Evolutionary conservation across 1,140 invertebrate genomes (phyloP).

Genomic region (Drosophila pandora): DNA sequence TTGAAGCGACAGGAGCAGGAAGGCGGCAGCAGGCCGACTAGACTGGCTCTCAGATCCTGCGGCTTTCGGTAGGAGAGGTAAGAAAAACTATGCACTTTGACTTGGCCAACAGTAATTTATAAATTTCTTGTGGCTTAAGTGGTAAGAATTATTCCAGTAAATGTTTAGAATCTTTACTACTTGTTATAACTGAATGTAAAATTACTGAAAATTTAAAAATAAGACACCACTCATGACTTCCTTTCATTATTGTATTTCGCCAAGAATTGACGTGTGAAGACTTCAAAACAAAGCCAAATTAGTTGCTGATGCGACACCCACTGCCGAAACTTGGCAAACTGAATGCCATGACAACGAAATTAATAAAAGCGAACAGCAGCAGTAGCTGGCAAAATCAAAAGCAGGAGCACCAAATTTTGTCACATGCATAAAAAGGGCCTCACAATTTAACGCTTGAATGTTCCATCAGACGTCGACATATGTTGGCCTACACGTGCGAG

Average conservation of each 20-base stretch:
- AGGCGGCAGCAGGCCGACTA: neutral
- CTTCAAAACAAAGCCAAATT: slow-evolving; percentile 53
- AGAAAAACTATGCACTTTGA: slow-evolving; percentile 15
- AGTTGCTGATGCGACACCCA: slow-evolving; percentile 47
- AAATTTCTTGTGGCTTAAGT: neutral
- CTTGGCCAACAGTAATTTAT: slow-evolving; percentile 11
- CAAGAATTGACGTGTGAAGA: slow-evolving; percentile 46
- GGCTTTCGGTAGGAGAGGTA: neutral
- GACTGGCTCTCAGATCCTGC: slow-evolving; percentile 4
- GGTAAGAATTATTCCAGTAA: neutral
- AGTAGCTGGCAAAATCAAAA: slow-evolving; percentile 24
- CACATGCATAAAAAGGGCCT: slow-evolving; percentile 71
- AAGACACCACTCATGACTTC: neutral
- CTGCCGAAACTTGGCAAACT: slow-evolving; percentile 34
- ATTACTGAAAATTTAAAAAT: neutral
- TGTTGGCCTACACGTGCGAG: slow-evolving; percentile 24
- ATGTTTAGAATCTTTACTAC: neutral
- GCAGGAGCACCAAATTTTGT: slow-evolving; percentile 61
- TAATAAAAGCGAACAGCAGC: slow-evolving; percentile 55
- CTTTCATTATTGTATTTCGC: slow-evolving; percentile 11
- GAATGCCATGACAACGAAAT: slow-evolving; percentile 69
- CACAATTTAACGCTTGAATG: slow-evolving; percentile 73
- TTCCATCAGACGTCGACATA: slow-evolving; percentile 72
- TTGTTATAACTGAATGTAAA: too few species aligned
- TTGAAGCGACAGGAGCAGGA: neutral